These are phyloP conservation scores for Heterodera filipjevi DNA, from an alignment of 2,888 invertebrate species.

Conservation along the genomic window DNA sequence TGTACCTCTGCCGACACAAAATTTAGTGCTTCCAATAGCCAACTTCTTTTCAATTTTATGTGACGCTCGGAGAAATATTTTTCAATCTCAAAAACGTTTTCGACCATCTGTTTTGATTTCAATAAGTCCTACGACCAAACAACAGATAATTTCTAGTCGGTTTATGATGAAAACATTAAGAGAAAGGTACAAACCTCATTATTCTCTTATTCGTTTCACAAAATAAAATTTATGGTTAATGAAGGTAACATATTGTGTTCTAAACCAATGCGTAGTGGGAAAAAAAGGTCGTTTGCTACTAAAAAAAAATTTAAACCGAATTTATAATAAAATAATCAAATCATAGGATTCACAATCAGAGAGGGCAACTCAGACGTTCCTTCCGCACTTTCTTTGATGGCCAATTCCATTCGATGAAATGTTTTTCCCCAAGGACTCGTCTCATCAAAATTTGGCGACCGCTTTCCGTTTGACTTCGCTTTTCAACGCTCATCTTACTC, in stretches of 20 bases:
- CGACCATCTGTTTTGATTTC: background rate
- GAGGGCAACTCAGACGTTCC: slow-evolving; percentile 20
- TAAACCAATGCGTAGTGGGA: background rate
- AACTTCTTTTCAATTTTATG: slow-evolving; percentile 3
- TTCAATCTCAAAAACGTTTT: background rate
- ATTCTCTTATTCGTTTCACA: no score
- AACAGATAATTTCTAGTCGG: no score
- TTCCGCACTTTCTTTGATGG: slow-evolving; percentile 11
- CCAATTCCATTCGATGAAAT: slow-evolving; percentile 22
- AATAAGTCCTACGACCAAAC: background rate
- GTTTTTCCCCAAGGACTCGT: slow-evolving; percentile 13
- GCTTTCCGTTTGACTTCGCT: background rate
- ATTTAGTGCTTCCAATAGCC: slow-evolving; percentile 13
- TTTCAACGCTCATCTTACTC: background rate
- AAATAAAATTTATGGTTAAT: no score
- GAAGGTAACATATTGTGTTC: no score
- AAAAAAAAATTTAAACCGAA: no score
- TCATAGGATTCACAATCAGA: background rate
- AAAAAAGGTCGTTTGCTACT: no score
- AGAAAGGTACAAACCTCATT: no score
- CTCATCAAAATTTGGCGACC: slow-evolving; percentile 13
- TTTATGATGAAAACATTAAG: no score
- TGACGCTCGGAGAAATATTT: slow-evolving; percentile 15
- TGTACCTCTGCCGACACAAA: background rate
- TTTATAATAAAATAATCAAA: no score